Base-by-base conservation (phyloP, 2,113 vertebrate genomes). In the Passer montanus region DNA sequence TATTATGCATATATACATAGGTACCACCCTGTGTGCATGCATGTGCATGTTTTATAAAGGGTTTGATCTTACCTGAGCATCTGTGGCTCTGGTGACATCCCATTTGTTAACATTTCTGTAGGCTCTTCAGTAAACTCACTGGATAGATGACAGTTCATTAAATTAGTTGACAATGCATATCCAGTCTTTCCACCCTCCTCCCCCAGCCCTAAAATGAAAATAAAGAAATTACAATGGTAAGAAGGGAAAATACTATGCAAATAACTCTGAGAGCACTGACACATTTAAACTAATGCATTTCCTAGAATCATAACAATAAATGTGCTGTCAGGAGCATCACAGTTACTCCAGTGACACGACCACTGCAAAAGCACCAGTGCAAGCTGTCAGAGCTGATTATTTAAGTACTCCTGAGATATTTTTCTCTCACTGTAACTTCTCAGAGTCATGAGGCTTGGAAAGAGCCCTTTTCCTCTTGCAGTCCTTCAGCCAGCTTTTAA, bases 121-220 rank as follows among this genome's bases (percentile, higher is more conserved):
- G 80, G 44, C 58, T 91, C 73, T 84, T 91, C 70, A 63, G 77
- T 39, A 83, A 90, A 78, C 33, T 87, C 11, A 6, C 72, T 90
- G 73, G 89, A 63, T 80, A 70, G 85, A 87, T 96, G 96, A 96
- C 80, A 94, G 81, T 94, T 97, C 92, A 95, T 96, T 96, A 95
- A 77, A 85, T 94, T 89, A 89, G 73, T 55, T 95, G 90, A 91
- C 85, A 96, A 83, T 56, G 60, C 35, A 90, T 59, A 86, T 59
- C 59, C 72, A 94, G 79, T 53, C 37, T 88, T 94, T 80, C 87
- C 37, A 87, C 78, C 84, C 90, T 86, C 68, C 90, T 68, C 63
- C 83, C 91, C 73, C 43, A 69, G 75, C 75, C 39, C 64, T 84
- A 91, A 81, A 96, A 66, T 52, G n/a, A 93, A 95, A 95, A 85